Conservation (phyloP, 2,797 vertebrate species). For the Pempheris klunzingeri region DNA sequence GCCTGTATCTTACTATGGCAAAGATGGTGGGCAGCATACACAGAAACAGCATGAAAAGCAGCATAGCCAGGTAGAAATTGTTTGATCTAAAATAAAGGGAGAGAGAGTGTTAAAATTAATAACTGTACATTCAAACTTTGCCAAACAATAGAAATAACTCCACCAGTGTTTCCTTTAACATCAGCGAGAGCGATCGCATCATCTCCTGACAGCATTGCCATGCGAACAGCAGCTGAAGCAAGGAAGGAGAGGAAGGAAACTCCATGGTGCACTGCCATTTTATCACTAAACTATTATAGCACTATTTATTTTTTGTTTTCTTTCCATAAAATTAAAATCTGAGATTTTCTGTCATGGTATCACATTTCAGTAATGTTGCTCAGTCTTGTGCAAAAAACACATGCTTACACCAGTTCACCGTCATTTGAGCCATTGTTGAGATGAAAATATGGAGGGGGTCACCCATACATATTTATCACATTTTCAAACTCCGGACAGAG, state of each 20-base stretch:
- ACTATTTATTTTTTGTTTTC: too few relatives aligned
- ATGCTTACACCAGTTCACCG: too few relatives aligned
- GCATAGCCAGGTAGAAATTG: slow-evolving; percentile 98
- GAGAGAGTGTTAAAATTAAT: not conserved
- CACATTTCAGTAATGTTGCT: too few relatives aligned
- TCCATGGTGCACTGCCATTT: not conserved
- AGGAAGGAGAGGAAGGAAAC: too few relatives aligned
- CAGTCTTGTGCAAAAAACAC: too few relatives aligned
- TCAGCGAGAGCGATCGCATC: not conserved
- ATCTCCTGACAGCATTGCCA: not conserved
- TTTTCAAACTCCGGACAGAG: too few relatives aligned
- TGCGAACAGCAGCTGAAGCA: not conserved
- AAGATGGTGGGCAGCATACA: slow-evolving; percentile 98
- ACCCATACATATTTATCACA: too few relatives aligned
- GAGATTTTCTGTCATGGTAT: too few relatives aligned
- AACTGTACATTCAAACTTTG: not conserved
- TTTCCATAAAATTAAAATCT: too few relatives aligned
- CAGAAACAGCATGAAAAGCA: slow-evolving; percentile 97
- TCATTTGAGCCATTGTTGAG: too few relatives aligned
- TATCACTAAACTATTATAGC: not conserved
- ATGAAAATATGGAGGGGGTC: too few relatives aligned
- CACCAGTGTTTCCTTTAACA: not conserved
- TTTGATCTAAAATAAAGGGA: slow-evolving; percentile 88
- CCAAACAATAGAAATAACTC: not conserved
- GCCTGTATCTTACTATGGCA: slow-evolving; percentile 93